Evolutionary conservation across 2,797 vertebrate genomes (phyloP).

Genomic region (Apogon hyalosoma): DNA sequence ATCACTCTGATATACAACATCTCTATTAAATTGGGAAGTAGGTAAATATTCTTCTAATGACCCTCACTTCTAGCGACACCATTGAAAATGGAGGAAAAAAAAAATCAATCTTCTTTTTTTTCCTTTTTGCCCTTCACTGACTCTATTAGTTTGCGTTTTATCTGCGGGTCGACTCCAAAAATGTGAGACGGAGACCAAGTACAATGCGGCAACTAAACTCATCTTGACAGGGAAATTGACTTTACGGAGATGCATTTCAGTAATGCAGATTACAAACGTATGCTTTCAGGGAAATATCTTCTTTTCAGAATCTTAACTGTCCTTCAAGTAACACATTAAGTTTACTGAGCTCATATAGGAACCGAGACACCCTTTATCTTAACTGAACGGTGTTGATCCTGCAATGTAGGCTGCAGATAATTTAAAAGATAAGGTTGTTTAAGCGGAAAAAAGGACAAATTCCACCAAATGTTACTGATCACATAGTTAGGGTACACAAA

Average conservation of each 20-base stretch:
- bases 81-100: slow-evolving; percentile 66
- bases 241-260: slow-evolving; percentile 49
- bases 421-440: slow-evolving; percentile 61
- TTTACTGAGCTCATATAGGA: slow-evolving; percentile 48
- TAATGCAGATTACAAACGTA: slow-evolving; percentile 57
- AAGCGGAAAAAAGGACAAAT: slow-evolving; percentile 45
- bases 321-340: slow-evolving; percentile 55
- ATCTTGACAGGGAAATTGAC: slow-evolving; percentile 43
- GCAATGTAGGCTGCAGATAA: slow-evolving; percentile 63
- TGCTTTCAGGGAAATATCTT: slow-evolving; percentile 54
- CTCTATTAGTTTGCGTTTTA: slow-evolving; percentile 79
- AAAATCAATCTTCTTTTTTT: slow-evolving; percentile 75
- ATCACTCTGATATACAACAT: slow-evolving; percentile 85
- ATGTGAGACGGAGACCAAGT: slow-evolving; percentile 33
- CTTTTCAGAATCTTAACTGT: slow-evolving; percentile 54
- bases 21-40: slow-evolving; percentile 86
- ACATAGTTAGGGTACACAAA: not conserved
- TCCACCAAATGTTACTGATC: slow-evolving; percentile 32
- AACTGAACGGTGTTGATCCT: slow-evolving; percentile 64
- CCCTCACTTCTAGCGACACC: slow-evolving; percentile 76
- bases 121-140: slow-evolving; percentile 76
- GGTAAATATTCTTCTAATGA: slow-evolving; percentile 88
- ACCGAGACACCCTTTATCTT: slow-evolving; percentile 63
- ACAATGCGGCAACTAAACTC: slow-evolving; percentile 42
- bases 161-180: slow-evolving; percentile 74